Evolutionary conservation across 2,888 invertebrate genomes (phyloP).

Genomic region (Zygogramma bicolorata): DNA sequence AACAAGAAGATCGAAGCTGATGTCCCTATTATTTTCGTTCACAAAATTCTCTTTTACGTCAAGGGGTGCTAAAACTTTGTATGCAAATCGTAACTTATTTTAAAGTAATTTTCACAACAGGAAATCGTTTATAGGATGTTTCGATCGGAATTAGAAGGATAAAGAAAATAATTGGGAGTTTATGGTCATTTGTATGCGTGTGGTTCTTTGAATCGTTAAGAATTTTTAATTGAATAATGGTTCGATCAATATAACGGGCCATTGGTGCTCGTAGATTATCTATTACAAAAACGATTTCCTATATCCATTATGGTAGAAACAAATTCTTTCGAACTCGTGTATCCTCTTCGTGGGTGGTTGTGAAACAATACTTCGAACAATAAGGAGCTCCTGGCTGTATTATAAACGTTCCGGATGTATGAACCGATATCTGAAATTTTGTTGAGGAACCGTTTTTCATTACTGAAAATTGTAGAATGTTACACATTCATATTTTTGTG

Average conservation of each 20-base stretch:
- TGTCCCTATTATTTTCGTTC: too few species aligned
- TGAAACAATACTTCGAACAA: slow-evolving; percentile 6
- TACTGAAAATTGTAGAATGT: too few species aligned
- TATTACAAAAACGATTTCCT: slow-evolving; percentile 1
- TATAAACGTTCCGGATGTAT: too few species aligned
- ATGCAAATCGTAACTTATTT: neutral
- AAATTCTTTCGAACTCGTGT: neutral
- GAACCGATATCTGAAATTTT: too few species aligned
- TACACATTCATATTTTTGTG: too few species aligned
- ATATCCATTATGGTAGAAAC: slow-evolving; percentile 1
- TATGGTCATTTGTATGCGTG: slow-evolving; percentile 19
- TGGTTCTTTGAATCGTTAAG: neutral
- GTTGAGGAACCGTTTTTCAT: too few species aligned
- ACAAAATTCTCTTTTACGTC: too few species aligned
- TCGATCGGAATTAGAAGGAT: slow-evolving; percentile 4
- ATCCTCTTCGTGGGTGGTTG: neutral
- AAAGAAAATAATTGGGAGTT: slow-evolving; percentile 2
- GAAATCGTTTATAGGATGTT: neutral
- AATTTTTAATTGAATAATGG: slow-evolving; percentile 11
- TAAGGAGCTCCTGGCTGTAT: neutral
- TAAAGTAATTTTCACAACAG: neutral
- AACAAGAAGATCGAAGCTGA: too few species aligned
- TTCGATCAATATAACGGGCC: slow-evolving; percentile 14
- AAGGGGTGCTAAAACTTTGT: neutral
- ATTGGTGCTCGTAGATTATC: neutral